Base-by-base conservation (phyloP, 2,113 vertebrate species). In the Mystacornis crossleyi region DNA sequence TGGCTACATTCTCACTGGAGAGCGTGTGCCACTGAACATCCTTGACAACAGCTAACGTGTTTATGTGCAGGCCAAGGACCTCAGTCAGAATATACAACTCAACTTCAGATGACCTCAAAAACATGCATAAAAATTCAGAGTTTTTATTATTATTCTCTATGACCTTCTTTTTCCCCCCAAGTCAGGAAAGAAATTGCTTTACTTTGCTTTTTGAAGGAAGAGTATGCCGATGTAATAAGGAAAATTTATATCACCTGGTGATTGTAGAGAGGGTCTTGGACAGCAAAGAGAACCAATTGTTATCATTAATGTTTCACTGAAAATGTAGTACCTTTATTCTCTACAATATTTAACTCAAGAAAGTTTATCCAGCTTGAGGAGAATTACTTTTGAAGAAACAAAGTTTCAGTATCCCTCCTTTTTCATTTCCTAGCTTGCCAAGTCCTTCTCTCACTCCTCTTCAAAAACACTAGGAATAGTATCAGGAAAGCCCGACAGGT, bases 191-290 rank as follows among this genome's bases (percentile, higher is more conserved):
- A 69, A 12, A 28, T 8, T 14, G 38, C n/a, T 79, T 91, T 74
- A 36, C 67, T 78, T 55, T 81, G 64, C 25, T 78, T 88, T 81
- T n/a, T 47, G 64, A 78, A 81, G 47, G 54, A 83, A 86, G 25
- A n/a, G 20, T 65, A 26, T 34, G 24, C 18, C 81, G 60, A 72
- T 69, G 43, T 17, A 42, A 29, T 28, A 74, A 20, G 29, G 34
- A 93, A 88, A 90, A 91, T 73, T 79, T 45, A 82, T 45, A 82
- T 92, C 82, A 96, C 64, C 33, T 83, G 73, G 20, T 70, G n/a
- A 5, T 60, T 94, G 90, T 51, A 64, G 26, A 21, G 45, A 93
- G 51, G 24, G 50, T 87, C 65, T 66, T 72, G n/a, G 54, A 57
- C 33, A 73, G 74, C 43, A 85, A 51, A 71, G 33, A 54, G 31